Evolutionary conservation across 2,888 invertebrate genomes (phyloP).

Genomic region (Dryocosmus kuriphilus): DNA sequence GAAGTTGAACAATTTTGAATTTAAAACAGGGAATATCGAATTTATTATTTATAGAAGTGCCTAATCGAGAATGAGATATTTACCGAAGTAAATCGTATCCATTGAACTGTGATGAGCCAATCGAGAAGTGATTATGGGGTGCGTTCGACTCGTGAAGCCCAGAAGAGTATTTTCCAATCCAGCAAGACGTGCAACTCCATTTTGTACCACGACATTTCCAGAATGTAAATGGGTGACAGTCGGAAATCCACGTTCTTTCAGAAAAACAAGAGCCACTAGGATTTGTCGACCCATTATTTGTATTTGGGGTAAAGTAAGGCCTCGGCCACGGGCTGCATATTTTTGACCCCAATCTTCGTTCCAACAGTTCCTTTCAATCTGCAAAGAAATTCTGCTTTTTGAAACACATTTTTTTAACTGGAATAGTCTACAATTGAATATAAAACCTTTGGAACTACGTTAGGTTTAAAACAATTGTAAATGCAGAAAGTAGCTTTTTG

Average conservation of each 20-base stretch:
- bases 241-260: constrained; percentile 92
- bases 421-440: neutral
- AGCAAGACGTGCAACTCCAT: constrained; percentile 93
- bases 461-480: neutral
- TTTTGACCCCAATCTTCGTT: constrained; percentile 89
- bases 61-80: neutral
- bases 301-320: constrained; percentile 88
- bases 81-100: constrained; percentile 87
- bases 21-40: no score
- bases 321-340: constrained; percentile 84
- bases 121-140: constrained; percentile 80
- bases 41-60: constrained; percentile 13
- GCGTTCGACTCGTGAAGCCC: constrained; percentile 84
- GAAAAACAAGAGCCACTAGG: constrained; percentile 90
- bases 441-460: neutral
- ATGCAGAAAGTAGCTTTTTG: neutral
- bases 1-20: no score
- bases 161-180: constrained; percentile 92
- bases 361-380: constrained; percentile 82
- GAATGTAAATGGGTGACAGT: constrained; percentile 92
- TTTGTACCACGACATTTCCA: constrained; percentile 94
- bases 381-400: constrained; percentile 28
- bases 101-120: constrained; percentile 79
- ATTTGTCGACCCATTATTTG: constrained; percentile 93
- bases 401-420: no score